Evolutionary conservation across 2,888 invertebrate species (phyloP).

Genomic region (Caenorhabditis wallacei): DNA sequence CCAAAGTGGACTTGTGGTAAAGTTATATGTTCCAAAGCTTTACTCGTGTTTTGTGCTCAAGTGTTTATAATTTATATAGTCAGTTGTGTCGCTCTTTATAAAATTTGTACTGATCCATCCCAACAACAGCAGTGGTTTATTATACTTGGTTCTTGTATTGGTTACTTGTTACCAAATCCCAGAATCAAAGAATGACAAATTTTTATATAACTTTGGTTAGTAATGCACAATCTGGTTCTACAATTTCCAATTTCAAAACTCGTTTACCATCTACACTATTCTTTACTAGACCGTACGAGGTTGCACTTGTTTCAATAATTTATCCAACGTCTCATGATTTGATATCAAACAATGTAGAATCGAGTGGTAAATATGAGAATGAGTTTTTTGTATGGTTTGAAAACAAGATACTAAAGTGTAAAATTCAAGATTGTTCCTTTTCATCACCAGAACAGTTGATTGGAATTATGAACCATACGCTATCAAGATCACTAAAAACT

Average conservation of each 20-base stretch:
- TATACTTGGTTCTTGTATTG: slow-evolving; percentile 18
- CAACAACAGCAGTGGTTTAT: slow-evolving; percentile 15
- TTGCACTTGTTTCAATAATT: slow-evolving; percentile 21
- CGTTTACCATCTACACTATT: neutral
- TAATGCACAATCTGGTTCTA: slow-evolving; percentile 1
- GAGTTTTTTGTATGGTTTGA: slow-evolving; percentile 3
- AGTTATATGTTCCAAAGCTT: slow-evolving; percentile 20
- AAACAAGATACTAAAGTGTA: neutral
- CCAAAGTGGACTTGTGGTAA: slow-evolving; percentile 31
- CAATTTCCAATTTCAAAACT: slow-evolving; percentile 25
- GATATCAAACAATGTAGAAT: slow-evolving; percentile 3
- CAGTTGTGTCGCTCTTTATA: slow-evolving; percentile 22
- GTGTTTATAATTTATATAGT: slow-evolving; percentile 31
- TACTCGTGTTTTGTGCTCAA: slow-evolving; percentile 33
- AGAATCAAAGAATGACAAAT: slow-evolving; percentile 15
- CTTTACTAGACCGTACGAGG: slow-evolving; percentile 9
- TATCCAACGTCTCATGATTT: slow-evolving; percentile 30
- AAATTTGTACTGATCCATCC: slow-evolving; percentile 8
- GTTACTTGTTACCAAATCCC: slow-evolving; percentile 37
- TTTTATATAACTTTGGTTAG: slow-evolving; percentile 29
- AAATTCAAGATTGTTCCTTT: slow-evolving; percentile 1
- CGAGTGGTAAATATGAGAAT: slow-evolving; percentile 3
- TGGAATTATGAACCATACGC: neutral
- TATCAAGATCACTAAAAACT: neutral
- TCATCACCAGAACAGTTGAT: neutral